Evolutionary conservation across 2,888 invertebrate species (phyloP).

Genomic region (Rhyacophila evoluta): DNA sequence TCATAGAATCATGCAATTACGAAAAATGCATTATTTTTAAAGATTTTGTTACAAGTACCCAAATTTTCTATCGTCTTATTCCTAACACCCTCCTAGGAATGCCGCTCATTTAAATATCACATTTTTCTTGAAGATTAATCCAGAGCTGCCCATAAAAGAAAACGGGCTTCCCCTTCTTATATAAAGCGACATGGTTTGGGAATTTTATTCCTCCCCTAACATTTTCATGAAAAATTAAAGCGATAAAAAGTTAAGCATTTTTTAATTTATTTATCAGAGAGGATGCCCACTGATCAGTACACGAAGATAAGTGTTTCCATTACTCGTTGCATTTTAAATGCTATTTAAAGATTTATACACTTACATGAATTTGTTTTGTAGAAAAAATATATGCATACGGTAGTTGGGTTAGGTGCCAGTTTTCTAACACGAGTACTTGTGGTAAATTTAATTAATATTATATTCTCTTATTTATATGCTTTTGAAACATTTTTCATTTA

Average conservation of each 20-base stretch:
- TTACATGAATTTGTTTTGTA: no score
- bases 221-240: slow-evolving; percentile 59
- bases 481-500: no score
- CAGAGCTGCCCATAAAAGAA: slow-evolving; percentile 72
- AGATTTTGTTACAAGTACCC: not conserved
- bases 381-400: no score
- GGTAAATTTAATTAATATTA: no score
- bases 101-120: slow-evolving; percentile 71
- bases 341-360: slow-evolving; percentile 35
- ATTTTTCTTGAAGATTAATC: slow-evolving; percentile 72
- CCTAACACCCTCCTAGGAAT: slow-evolving; percentile 62
- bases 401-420: no score
- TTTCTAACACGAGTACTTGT: no score
- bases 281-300: not conserved
- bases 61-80: slow-evolving; percentile 10
- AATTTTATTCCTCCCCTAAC: slow-evolving; percentile 71
- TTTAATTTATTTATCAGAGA: slow-evolving; percentile 17
- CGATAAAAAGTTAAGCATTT: slow-evolving; percentile 6
- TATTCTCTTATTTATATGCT: no score
- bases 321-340: not conserved
- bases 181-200: slow-evolving; percentile 69
- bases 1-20: not conserved
- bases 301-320: not conserved
- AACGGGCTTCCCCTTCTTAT: slow-evolving; percentile 64
- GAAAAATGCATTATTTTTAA: not conserved